These are phyloP conservation scores for Eupelmus urozonus DNA, from an alignment of 2,888 invertebrate species.

Conservation along the genomic window DNA sequence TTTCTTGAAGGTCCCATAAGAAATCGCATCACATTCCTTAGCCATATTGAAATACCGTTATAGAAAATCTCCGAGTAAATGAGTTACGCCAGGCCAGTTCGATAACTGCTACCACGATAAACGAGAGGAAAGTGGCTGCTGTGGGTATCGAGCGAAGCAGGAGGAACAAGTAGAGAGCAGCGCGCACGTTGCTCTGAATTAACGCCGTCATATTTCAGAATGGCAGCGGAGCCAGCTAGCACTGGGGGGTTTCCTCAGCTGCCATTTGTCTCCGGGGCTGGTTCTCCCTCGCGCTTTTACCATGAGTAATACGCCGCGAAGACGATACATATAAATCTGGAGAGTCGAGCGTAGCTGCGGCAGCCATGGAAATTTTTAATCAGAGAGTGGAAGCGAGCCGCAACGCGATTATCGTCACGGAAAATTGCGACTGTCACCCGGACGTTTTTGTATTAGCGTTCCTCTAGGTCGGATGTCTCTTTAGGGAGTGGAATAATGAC, in stretches of 20 bases:
- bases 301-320: constrained; percentile 67
- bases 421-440: constrained; percentile 22
- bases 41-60: too few relatives aligned
- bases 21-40: too few relatives aligned
- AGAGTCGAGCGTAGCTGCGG: background rate
- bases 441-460: background rate
- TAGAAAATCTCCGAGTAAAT: too few relatives aligned
- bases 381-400: constrained; percentile 3
- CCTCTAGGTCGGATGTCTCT: background rate
- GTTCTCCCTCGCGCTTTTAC: constrained; percentile 62
- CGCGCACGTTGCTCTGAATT: constrained; percentile 73
- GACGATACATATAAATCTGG: constrained; percentile 64
- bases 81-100: too few relatives aligned
- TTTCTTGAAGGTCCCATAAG: too few relatives aligned
- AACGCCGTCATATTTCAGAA: constrained; percentile 76
- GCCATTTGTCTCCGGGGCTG: constrained; percentile 71
- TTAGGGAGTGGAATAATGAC: background rate
- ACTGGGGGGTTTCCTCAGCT: constrained; percentile 65
- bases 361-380: constrained; percentile 49
- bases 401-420: constrained; percentile 13
- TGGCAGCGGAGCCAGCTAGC: constrained; percentile 64
- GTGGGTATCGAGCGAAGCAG: constrained; percentile 60
- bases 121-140: background rate
- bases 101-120: too few relatives aligned
- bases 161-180: constrained; percentile 63